A percentile compares a stretch with the other conserved stretches of the same genome.
Evolutionary conservation across 1,140 invertebrate species (phyloP).

Genomic region (Araneus ventricosus): DNA sequence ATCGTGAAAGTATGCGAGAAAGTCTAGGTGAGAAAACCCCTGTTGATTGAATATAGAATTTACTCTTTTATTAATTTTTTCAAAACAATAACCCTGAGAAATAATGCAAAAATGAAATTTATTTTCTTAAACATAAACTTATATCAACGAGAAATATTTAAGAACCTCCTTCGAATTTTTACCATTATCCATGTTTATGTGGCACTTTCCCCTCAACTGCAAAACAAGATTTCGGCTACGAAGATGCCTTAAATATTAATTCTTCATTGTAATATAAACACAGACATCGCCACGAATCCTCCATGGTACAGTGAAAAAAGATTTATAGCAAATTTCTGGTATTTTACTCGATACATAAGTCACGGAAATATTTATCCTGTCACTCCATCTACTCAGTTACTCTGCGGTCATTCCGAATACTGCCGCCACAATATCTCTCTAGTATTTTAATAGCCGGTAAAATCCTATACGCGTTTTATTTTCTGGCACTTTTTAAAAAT

Average conservation of each 20-base stretch:
- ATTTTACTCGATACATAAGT: slow-evolving; percentile 46
- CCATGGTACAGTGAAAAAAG: slow-evolving; percentile 32
- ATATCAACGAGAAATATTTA: too few relatives aligned
- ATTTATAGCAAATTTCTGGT: slow-evolving; percentile 44
- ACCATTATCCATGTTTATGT: too few relatives aligned
- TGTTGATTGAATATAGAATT: too few relatives aligned
- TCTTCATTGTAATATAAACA: background rate
- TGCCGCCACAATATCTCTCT: slow-evolving; percentile 49
- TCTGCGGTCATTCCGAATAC: slow-evolving; percentile 21
- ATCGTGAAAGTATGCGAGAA: too few relatives aligned
- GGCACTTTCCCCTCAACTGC: too few relatives aligned
- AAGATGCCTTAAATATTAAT: background rate
- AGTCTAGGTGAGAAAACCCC: too few relatives aligned
- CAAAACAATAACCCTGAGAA: too few relatives aligned
- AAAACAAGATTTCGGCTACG: background rate
- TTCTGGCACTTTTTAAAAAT: slow-evolving; percentile 64
- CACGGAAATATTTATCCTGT: slow-evolving; percentile 38
- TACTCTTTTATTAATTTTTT: too few relatives aligned
- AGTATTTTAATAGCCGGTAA: slow-evolving; percentile 66
- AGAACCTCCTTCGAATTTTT: too few relatives aligned
- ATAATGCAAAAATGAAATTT: too few relatives aligned
- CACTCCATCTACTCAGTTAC: background rate
- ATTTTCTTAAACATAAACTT: too few relatives aligned
- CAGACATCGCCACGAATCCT: background rate
- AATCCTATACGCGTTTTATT: slow-evolving; percentile 62